phyloP scores from a whole-genome alignment of 2,113 vertebrate genomes.

The Orientallactaga bullata region DNA sequence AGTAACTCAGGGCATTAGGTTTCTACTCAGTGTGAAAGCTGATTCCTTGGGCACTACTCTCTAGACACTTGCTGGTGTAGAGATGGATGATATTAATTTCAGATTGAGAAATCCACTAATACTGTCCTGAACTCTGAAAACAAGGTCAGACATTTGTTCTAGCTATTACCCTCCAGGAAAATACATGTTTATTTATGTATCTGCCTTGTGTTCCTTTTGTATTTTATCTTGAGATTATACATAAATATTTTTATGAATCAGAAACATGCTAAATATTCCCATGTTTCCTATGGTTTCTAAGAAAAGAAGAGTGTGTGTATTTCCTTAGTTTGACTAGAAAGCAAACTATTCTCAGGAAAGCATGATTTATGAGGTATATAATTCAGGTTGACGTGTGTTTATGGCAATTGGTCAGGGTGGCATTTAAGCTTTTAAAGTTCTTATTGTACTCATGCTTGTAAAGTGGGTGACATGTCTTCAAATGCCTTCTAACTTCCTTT shows the following conservation, averaged over 20 bases:
- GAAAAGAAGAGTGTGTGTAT: background rate
- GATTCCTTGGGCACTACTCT: background rate
- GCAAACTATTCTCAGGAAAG: background rate
- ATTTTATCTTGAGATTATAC: background rate
- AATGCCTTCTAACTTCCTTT: background rate
- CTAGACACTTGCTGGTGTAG: constrained; percentile 70
- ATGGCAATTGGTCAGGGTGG: background rate
- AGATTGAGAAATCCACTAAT: constrained; percentile 90
- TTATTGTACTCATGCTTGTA: constrained; percentile 17
- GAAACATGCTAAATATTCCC: background rate
- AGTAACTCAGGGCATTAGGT: constrained; percentile 2
- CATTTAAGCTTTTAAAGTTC: background rate
- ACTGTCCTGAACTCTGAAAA: constrained; percentile 59
- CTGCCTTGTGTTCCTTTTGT: constrained; percentile 1
- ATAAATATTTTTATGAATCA: background rate
- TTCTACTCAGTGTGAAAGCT: background rate
- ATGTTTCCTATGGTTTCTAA: background rate
- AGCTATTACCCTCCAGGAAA: constrained; percentile 17
- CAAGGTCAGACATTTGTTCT: background rate
- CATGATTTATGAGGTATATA: background rate
- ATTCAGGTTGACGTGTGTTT: background rate
- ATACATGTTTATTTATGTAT: background rate
- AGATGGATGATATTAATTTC: constrained; percentile 90
- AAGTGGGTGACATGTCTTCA: background rate
- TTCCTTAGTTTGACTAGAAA: constrained; percentile 37